These are phyloP conservation scores for Augochlorella aurata DNA, from an alignment of 2,888 invertebrate species.

Conservation along the genomic window DNA sequence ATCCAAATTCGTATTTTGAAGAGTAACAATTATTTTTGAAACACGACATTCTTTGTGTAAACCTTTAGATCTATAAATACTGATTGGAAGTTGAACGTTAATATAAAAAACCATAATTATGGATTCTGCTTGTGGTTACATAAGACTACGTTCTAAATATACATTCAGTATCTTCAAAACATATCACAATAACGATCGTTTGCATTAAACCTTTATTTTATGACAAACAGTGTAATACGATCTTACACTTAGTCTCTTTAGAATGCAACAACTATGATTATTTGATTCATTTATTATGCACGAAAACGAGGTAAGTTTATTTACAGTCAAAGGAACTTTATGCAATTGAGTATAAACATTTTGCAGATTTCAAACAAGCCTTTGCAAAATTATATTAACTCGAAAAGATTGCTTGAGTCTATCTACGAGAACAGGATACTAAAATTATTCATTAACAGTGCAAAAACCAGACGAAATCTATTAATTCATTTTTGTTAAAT, in stretches of 20 bases:
- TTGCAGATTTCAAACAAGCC: conserved; percentile 22
- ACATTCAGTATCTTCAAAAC: conserved; percentile 12
- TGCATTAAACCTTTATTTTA: conserved; percentile 17
- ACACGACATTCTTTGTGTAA: conserved; percentile 8
- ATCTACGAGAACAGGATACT: neutral
- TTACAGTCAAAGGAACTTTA: neutral
- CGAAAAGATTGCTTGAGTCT: neutral
- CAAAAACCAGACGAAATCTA: neutral
- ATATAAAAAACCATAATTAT: conserved; percentile 27
- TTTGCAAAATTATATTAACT: neutral
- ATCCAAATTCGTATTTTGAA: conserved; percentile 5
- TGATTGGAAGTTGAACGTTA: conserved; percentile 13
- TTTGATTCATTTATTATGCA: conserved; percentile 34
- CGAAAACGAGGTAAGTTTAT: conserved; percentile 51
- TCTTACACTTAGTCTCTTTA: conserved; percentile 1
- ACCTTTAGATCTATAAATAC: neutral
- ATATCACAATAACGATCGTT: conserved; percentile 11
- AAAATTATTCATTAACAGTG: neutral
- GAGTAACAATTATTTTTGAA: neutral
- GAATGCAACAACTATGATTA: conserved; percentile 36
- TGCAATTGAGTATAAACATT: neutral
- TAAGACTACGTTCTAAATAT: conserved; percentile 27
- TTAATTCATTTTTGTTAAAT: conserved; percentile 1
- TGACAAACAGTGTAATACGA: neutral
- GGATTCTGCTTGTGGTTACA: conserved; percentile 28